phyloP scores from a whole-genome alignment of 2,113 vertebrate species.

The Limanda limanda region DNA sequence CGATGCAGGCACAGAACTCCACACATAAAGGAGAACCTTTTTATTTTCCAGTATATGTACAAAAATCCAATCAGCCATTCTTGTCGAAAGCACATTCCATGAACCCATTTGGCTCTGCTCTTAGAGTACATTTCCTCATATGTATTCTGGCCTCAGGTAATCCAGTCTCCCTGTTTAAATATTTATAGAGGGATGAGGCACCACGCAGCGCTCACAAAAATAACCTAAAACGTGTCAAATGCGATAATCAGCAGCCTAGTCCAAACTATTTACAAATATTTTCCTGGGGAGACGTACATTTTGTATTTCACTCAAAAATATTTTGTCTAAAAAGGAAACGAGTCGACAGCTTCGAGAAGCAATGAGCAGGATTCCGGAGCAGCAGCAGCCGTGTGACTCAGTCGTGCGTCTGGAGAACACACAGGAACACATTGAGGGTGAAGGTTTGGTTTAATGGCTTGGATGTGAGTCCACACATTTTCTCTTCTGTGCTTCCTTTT shows the following conservation, averaged over 20 bases:
- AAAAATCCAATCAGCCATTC: not conserved
- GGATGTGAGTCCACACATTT: too few relatives aligned
- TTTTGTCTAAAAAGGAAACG: too few relatives aligned
- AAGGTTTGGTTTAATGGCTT: too few relatives aligned
- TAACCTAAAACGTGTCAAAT: slow-evolving; percentile 14
- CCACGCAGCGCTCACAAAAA: slow-evolving; percentile 13
- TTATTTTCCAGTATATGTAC: not conserved
- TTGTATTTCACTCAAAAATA: too few relatives aligned
- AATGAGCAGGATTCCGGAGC: too few relatives aligned
- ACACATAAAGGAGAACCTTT: too few relatives aligned
- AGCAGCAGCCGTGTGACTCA: too few relatives aligned
- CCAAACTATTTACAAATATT: slow-evolving; percentile 52
- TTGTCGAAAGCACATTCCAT: slow-evolving; percentile 2
- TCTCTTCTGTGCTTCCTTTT: too few relatives aligned
- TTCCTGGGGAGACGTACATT: slow-evolving; percentile 21
- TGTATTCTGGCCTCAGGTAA: slow-evolving; percentile 49
- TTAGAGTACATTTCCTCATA: slow-evolving; percentile 28
- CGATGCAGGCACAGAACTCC: not conserved
- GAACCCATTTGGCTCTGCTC: not conserved
- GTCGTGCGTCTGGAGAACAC: too few relatives aligned
- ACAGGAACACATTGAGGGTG: too few relatives aligned
- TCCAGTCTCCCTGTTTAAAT: slow-evolving; percentile 56
- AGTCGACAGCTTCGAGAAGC: too few relatives aligned
- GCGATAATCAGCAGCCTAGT: slow-evolving; percentile 12
- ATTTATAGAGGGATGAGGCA: slow-evolving; percentile 53